Percentiles rank a stretch among this genome's conserved stretches.
Conservation (phyloP, 2,888 invertebrate genomes). For the Leptopilina myrica region DNA sequence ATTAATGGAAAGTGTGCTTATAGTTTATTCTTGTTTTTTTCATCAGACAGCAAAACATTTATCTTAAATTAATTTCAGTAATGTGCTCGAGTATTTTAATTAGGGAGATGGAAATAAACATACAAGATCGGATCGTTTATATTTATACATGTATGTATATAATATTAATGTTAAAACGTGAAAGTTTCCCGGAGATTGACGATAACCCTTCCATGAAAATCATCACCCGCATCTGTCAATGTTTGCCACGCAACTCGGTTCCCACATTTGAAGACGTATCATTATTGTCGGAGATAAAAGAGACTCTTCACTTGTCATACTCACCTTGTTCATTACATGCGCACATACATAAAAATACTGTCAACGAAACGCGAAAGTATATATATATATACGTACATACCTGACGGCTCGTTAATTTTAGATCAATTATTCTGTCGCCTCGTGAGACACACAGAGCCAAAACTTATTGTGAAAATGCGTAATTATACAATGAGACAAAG, state of each 20-base stretch:
- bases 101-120: constrained; percentile 17
- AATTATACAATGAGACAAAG: constrained; percentile 35
- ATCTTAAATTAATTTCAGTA: constrained; percentile 29
- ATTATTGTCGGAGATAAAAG: constrained; percentile 27
- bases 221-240: constrained; percentile 40
- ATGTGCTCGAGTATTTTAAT: constrained; percentile 11
- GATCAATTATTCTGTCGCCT: constrained; percentile 68
- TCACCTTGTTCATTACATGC: constrained; percentile 55
- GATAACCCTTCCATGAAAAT: constrained; percentile 37
- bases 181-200: constrained; percentile 25
- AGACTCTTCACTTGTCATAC: constrained; percentile 52
- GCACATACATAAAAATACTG: constrained; percentile 58
- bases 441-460: constrained; percentile 52
- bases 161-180: constrained; percentile 4
- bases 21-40: neutral
- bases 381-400: constrained; percentile 55
- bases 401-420: constrained; percentile 67
- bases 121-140: neutral
- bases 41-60: neutral
- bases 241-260: constrained; percentile 33
- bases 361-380: constrained; percentile 56
- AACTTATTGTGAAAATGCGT: constrained; percentile 35
- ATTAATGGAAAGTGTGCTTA: too few relatives aligned
- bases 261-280: constrained; percentile 35
- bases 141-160: neutral